Percentiles rank a stretch among this genome's conserved stretches.
These are phyloP conservation scores for Rhagonycha lutea DNA, from an alignment of 2,888 invertebrate species.

Conservation along the genomic window DNA sequence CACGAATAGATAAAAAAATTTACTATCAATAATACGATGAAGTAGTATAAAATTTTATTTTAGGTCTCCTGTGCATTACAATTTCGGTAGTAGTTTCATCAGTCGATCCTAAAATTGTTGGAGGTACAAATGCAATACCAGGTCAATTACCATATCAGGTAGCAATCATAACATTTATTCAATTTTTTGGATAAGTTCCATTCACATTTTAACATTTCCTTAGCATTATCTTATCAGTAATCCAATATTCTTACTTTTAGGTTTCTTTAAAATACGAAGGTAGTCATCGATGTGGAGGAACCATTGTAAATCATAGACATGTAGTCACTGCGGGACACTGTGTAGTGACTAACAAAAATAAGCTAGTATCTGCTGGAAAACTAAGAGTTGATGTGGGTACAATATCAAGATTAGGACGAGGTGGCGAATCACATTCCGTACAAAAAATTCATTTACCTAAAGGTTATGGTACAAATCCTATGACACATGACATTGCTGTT, in stretches of 20 bases:
- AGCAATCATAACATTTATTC: too few relatives aligned
- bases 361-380: slow-evolving; percentile 32
- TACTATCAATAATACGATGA: too few relatives aligned
- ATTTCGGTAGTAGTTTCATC: too few relatives aligned
- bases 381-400: slow-evolving; percentile 34
- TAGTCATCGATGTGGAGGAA: slow-evolving; percentile 38
- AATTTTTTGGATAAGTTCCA: too few relatives aligned
- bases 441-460: not conserved
- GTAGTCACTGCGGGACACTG: slow-evolving; percentile 43
- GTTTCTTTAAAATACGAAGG: slow-evolving; percentile 26
- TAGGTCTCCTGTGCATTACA: too few relatives aligned
- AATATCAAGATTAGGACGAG: not conserved
- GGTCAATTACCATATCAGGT: too few relatives aligned
- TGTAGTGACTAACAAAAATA: slow-evolving; percentile 38
- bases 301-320: slow-evolving; percentile 35
- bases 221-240: too few relatives aligned
- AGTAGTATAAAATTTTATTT: too few relatives aligned
- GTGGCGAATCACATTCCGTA: not conserved
- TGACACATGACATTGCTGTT: slow-evolving; percentile 40
- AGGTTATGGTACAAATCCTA: not conserved
- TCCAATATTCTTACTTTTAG: slow-evolving; percentile 9
- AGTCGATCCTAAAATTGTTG: too few relatives aligned
- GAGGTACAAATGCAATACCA: too few relatives aligned
- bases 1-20: too few relatives aligned
- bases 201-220: too few relatives aligned